Percentiles rank a stretch among this genome's conserved stretches.
Evolutionary conservation across 2,797 vertebrate species (phyloP).

Genomic region (Sebastes cheni): DNA sequence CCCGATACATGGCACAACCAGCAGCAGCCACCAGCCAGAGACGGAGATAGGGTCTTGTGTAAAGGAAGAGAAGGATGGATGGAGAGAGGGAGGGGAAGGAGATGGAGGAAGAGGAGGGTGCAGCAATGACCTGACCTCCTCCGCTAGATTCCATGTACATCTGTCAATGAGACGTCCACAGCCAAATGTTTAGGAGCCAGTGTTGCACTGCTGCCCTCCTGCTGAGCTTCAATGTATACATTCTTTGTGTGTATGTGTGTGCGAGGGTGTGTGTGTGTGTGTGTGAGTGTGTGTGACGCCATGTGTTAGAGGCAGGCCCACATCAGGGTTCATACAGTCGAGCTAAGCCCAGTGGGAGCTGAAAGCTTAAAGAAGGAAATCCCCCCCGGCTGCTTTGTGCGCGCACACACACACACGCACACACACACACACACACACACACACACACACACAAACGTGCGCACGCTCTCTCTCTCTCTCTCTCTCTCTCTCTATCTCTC

Average conservation of each 20-base stretch:
- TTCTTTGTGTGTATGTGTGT: slow-evolving; percentile 29
- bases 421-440: not conserved
- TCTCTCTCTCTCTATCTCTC: not conserved
- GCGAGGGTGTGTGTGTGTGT: not conserved
- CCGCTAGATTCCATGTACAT: slow-evolving; percentile 68
- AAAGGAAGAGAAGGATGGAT: slow-evolving; percentile 18
- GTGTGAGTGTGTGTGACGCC: slow-evolving; percentile 55
- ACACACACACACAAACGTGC: not conserved
- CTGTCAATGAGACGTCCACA: slow-evolving; percentile 69
- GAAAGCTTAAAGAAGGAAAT: slow-evolving; percentile 86
- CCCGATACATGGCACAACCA: slow-evolving; percentile 24
- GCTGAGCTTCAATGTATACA: slow-evolving; percentile 66
- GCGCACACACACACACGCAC: slow-evolving; percentile 1
- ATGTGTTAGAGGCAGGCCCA: slow-evolving; percentile 79
- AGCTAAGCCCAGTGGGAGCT: slow-evolving; percentile 82
- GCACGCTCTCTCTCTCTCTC: too few relatives aligned
- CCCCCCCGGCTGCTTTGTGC: slow-evolving; percentile 73
- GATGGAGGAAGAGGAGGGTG: slow-evolving; percentile 49
- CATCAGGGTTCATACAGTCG: slow-evolving; percentile 79
- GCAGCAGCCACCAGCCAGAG: slow-evolving; percentile 43
- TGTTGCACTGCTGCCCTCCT: slow-evolving; percentile 55
- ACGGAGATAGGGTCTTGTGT: slow-evolving; percentile 23
- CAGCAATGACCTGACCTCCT: slow-evolving; percentile 66
- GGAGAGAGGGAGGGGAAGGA: slow-evolving; percentile 22
- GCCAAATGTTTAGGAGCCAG: slow-evolving; percentile 73